These are phyloP conservation scores for Ariopsis seemanni DNA, from an alignment of 2,113 vertebrate species.

Conservation along the genomic window DNA sequence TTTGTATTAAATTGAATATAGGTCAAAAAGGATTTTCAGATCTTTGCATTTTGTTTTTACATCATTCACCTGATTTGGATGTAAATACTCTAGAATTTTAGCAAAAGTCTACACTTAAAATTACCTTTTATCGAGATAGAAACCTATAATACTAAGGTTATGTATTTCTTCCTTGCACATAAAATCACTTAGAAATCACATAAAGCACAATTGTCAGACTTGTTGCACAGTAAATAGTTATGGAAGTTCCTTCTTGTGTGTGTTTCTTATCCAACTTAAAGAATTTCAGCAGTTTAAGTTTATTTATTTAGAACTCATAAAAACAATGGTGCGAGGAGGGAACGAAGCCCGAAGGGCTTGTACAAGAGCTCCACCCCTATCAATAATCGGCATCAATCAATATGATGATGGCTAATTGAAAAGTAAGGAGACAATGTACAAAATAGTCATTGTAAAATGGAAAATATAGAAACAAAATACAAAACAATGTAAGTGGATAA, in stretches of 20 bases:
- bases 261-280: background rate
- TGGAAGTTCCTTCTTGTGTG: background rate
- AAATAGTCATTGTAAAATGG: too few species aligned
- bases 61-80: background rate
- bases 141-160: background rate
- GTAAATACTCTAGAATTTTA: background rate
- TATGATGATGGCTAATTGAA: too few species aligned
- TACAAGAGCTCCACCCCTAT: too few species aligned
- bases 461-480: too few species aligned
- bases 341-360: too few species aligned
- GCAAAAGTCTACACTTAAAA: background rate
- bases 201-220: background rate
- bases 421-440: too few species aligned
- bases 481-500: too few species aligned
- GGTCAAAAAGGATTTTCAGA: too few species aligned
- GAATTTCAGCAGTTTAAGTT: background rate
- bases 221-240: background rate
- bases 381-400: too few species aligned
- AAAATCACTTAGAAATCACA: background rate
- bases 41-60: background rate
- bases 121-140: background rate
- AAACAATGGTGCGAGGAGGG: too few species aligned
- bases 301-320: too few species aligned
- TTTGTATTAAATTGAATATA: too few species aligned
- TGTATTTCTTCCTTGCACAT: background rate